Conservation (phyloP, 2,888 invertebrate species). For the Lochmaea capreae region DNA sequence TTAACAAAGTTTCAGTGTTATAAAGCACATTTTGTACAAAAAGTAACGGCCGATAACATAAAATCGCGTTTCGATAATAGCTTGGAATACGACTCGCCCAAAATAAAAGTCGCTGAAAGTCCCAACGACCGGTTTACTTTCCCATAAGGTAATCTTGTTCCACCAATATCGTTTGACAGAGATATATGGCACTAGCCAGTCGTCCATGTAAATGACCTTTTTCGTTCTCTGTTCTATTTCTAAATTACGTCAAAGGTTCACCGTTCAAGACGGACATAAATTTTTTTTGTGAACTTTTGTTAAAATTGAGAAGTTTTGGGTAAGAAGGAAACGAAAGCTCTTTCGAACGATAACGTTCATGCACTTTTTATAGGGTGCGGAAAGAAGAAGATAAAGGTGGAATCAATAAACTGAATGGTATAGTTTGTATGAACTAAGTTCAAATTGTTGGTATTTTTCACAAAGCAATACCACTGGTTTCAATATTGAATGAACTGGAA, state of each 20-base stretch:
- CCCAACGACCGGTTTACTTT: slow-evolving; percentile 49
- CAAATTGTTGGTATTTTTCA: too few relatives aligned
- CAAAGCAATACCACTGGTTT: too few relatives aligned
- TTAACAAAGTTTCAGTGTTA: background rate
- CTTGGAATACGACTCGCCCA: slow-evolving; percentile 28
- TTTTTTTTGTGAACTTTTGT: slow-evolving; percentile 37
- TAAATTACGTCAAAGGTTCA: slow-evolving; percentile 51
- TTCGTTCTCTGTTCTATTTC: slow-evolving; percentile 48
- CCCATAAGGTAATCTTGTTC: slow-evolving; percentile 52
- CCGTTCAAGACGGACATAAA: slow-evolving; percentile 25
- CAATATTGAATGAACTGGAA: too few relatives aligned
- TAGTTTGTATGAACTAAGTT: too few relatives aligned
- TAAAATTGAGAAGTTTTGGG: slow-evolving; percentile 25
- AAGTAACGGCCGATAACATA: slow-evolving; percentile 32
- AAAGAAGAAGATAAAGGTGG: background rate
- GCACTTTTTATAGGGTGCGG: background rate
- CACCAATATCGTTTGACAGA: slow-evolving; percentile 50
- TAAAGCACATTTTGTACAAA: slow-evolving; percentile 34
- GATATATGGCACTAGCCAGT: slow-evolving; percentile 53
- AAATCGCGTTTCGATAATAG: slow-evolving; percentile 33
- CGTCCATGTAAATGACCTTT: slow-evolving; percentile 57
- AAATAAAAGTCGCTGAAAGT: slow-evolving; percentile 41
- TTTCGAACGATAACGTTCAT: slow-evolving; percentile 16
- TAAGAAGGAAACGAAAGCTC: slow-evolving; percentile 7
- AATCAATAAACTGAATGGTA: background rate